Evolutionary conservation across 2,113 vertebrate genomes (phyloP), one percentile per base, ranked within the genome.

Genomic region (Hemiscyllium ocellatum): DNA sequence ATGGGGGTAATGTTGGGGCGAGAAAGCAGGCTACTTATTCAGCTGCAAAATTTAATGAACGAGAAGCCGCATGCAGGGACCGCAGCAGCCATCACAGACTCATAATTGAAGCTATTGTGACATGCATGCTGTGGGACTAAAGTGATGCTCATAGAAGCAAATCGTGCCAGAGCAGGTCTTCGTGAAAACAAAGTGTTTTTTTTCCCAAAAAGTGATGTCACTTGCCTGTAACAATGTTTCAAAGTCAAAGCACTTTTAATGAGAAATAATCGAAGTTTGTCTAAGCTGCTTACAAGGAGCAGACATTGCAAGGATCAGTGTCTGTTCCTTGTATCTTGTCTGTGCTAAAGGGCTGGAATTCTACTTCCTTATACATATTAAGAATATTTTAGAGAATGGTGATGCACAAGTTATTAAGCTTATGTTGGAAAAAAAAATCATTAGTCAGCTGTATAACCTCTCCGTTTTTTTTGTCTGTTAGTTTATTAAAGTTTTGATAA

Each of bases 91-190:
- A 68, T 93, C 61, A 66, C 33, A 93, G 61, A 33, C 61, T 37
- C 15, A 93, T 93, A 93, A 93, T 93, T 93, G 89, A 93, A 93
- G 89, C 65, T 93, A 61, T 10, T 66, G 89, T 68, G 89, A 93
- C 89, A 93, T 93, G 61, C 89, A 93, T 66, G 61, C 89, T 66
- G 15, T 66, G 61, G 89, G 89, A 68, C 66, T 66, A 68, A 37
- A 93, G 61, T 93, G 89, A 66, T 93, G 89, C 19, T 19, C 56
- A 66, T 22, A 61, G 29, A 93, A 66, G n/a, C 61, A 93, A 93
- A 93, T 93, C 20, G 19, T 37, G 89, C 52, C 29, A 91, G 56
- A 37, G 19, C 89, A 37, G 26, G 6, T 68, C 56, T 93, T 93
- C 15, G 33, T 37, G 89, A 68, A 66, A 37, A 37, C 5, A 91